Evolutionary conservation across 2,888 invertebrate species (phyloP).

Genomic region (Lepidocyrtinus sp.): DNA sequence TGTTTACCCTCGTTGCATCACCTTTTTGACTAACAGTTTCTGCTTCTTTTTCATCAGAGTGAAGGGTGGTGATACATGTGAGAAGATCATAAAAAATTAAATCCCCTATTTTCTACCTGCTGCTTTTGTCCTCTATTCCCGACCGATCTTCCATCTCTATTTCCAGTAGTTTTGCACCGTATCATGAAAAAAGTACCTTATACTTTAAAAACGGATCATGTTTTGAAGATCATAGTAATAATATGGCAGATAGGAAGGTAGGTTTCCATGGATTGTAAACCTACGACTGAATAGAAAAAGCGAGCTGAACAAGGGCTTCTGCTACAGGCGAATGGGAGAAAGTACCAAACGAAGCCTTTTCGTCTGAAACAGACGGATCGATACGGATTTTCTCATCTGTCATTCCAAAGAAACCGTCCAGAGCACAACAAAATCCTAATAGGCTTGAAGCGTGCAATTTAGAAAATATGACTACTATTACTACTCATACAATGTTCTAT

Average conservation of each 20-base stretch:
- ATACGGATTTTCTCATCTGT: constrained; percentile 52
- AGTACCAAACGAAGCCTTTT: constrained; percentile 1
- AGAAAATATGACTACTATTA: constrained; percentile 24
- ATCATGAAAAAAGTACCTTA: not conserved
- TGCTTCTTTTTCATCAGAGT: not conserved
- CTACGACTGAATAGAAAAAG: constrained; percentile 1
- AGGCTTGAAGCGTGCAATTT: constrained; percentile 48
- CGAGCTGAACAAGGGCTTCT: not conserved
- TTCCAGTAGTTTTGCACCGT: not conserved
- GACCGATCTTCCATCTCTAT: not conserved
- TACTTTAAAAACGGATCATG: not conserved
- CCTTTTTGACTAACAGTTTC: not conserved
- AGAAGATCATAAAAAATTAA: constrained; percentile 10
- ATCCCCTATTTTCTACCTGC: constrained; percentile 7
- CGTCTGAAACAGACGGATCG: constrained; percentile 27
- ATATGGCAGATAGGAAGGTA: not conserved
- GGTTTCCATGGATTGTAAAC: not conserved
- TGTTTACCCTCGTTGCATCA: not conserved
- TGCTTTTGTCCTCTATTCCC: not conserved
- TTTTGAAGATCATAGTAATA: constrained; percentile 1
- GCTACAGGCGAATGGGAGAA: constrained; percentile 2
- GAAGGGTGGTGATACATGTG: not conserved
- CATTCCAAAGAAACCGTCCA: constrained; percentile 37
- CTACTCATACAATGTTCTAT: not conserved
- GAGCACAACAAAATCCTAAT: constrained; percentile 28